These are phyloP conservation scores for Podarcis raffonei DNA, from an alignment of 2,113 vertebrate species.

Conservation along the genomic window DNA sequence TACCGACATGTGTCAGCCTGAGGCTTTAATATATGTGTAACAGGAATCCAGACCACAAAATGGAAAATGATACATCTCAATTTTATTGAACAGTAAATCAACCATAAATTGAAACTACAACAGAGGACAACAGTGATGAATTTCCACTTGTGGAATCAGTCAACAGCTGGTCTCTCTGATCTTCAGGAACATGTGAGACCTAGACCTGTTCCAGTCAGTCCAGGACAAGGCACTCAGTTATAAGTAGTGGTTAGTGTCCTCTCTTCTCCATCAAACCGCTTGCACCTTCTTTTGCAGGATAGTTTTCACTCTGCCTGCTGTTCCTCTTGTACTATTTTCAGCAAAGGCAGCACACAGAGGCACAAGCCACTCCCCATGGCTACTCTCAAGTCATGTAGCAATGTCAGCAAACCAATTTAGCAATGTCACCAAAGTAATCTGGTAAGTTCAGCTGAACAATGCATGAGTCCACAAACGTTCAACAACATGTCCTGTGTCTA, in stretches of 20 bases:
- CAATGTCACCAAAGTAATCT: background rate
- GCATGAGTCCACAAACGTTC: background rate
- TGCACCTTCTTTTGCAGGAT: background rate
- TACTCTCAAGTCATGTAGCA: background rate
- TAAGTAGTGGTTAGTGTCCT: background rate
- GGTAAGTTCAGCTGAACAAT: background rate
- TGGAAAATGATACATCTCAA: background rate
- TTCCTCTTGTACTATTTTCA: background rate
- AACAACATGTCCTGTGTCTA: background rate
- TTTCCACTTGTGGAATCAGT: background rate
- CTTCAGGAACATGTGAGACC: background rate
- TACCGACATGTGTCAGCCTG: too few relatives aligned
- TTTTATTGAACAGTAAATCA: background rate
- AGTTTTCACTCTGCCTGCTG: background rate
- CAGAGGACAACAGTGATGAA: background rate
- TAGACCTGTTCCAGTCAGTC: background rate
- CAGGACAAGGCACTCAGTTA: background rate
- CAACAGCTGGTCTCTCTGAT: background rate
- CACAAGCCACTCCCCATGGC: background rate
- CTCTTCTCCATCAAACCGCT: background rate
- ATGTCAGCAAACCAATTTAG: background rate
- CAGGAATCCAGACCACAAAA: background rate
- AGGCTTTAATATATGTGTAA: too few relatives aligned
- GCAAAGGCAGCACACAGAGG: background rate
- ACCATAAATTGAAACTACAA: background rate